Evolutionary conservation across 2,888 invertebrate species (phyloP), one percentile per base, ranked within the genome.

Genomic region (Silvanus unidentatus): DNA sequence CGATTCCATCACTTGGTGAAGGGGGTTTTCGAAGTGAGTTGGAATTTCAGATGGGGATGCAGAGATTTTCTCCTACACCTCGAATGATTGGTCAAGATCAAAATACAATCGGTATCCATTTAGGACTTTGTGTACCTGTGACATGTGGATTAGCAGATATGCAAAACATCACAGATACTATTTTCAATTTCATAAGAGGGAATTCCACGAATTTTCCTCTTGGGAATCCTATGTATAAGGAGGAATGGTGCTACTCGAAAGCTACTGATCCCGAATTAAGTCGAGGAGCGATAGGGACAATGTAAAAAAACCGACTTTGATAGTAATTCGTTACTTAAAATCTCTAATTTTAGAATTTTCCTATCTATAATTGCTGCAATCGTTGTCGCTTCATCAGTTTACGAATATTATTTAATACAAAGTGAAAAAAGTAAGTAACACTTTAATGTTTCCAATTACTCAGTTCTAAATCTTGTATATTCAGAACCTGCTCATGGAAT

Each of bases 231-330:
- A 32, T n/a, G 10, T 32, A 8, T 5, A 5, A 5, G 4, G 32
- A 32, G n/a, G 10, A 3, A 12, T 34, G 35, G 9, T 50, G 50
- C 34, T 50, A 47, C 16, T 42, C 45, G 9, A 45, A 48, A 42
- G 45, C 37, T 4, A 45, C 45, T 10, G 43, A 37, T 39, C 50
- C 42, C 1, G 38, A 28, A 32, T 16, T 50, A 10, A 37, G 42
- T 8, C 2, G 30, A 6, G 50, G 47, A 14, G 44, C 50, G 1
- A 43, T 45, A 6, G 38, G 27, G 3, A 45, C 47, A 12, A 47
- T 48, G 46, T 42, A 13, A 37, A 6, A 4, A 39, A 11, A 32
- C 5, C 8, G 4, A 22, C 32, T 36, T n/a, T n/a, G n/a, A n/a
- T n/a, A n/a, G n/a, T n/a, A n/a, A n/a, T n/a, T n/a, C n/a, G n/a